Conservation (phyloP, 2,888 invertebrate genomes). For the Drosophila monieri region DNA sequence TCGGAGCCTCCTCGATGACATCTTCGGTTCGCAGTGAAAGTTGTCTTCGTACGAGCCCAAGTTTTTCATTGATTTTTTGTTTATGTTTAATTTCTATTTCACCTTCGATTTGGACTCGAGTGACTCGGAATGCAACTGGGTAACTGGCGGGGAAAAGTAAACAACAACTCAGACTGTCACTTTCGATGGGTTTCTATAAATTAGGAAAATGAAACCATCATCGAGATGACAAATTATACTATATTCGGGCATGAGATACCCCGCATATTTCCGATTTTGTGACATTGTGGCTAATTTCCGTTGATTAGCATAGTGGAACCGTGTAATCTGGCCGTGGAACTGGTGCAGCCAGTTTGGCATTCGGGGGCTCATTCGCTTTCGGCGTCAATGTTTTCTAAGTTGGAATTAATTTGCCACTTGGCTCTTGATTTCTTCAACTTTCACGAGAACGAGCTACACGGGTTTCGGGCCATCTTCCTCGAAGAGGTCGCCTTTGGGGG, state of each 20-base stretch:
- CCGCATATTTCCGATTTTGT: constrained; percentile 25
- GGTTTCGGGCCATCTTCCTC: constrained; percentile 13
- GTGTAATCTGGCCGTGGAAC: constrained; percentile 56
- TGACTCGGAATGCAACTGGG: constrained; percentile 30
- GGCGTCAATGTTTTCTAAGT: constrained; percentile 18
- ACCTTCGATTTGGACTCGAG: constrained; percentile 34
- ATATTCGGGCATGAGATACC: constrained; percentile 8
- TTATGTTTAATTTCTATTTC: constrained; percentile 57
- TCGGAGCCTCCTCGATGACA: constrained; percentile 23
- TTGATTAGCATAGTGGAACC: constrained; percentile 45
- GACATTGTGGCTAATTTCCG: constrained; percentile 50
- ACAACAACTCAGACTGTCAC: constrained; percentile 5
- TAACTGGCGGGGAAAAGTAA: constrained; percentile 8
- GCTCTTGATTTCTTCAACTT: constrained; percentile 38
- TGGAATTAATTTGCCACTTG: constrained; percentile 20
- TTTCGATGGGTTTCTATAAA: constrained; percentile 40
- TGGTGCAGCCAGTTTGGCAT: constrained; percentile 69
- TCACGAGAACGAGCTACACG: constrained; percentile 43
- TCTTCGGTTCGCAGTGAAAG: constrained; percentile 58
- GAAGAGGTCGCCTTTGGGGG: constrained; percentile 11
- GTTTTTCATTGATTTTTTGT: constrained; percentile 54
- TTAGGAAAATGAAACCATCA: constrained; percentile 40
- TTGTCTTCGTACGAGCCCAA: constrained; percentile 18
- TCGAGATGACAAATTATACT: constrained; percentile 29
- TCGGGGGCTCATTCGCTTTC: constrained; percentile 57